These are phyloP conservation scores for Macrosoma leucophasiata DNA, from an alignment of 2,888 invertebrate species.

Conservation along the genomic window DNA sequence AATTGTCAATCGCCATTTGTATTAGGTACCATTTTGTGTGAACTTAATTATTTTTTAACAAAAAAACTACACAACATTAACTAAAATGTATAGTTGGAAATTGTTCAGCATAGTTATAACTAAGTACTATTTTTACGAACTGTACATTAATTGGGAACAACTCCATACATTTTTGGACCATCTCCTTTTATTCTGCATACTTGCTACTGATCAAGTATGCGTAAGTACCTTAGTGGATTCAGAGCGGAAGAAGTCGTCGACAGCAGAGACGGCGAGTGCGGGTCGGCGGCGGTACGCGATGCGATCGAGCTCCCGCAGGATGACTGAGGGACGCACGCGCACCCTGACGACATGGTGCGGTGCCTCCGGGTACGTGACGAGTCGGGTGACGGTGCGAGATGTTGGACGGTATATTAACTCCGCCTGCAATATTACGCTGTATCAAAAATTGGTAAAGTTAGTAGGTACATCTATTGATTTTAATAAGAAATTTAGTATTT, in stretches of 20 bases:
- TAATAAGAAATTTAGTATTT: too few species aligned
- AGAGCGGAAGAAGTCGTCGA: constrained; percentile 87
- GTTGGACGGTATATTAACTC: constrained; percentile 67
- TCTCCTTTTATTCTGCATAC: too few species aligned
- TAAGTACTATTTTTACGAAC: too few species aligned
- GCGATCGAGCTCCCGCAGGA: constrained; percentile 81
- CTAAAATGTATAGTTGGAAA: too few species aligned
- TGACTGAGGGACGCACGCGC: constrained; percentile 79
- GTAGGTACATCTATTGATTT: neutral
- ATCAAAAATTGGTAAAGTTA: neutral
- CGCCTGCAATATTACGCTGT: constrained; percentile 42
- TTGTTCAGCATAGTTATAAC: too few species aligned
- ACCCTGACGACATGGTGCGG: constrained; percentile 73
- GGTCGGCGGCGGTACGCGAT: constrained; percentile 80
- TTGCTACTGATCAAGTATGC: too few species aligned
- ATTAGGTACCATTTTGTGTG: too few species aligned
- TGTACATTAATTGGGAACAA: too few species aligned
- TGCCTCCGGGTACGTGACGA: constrained; percentile 76
- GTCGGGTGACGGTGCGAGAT: constrained; percentile 71
- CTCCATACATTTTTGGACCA: too few species aligned
- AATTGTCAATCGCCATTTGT: too few species aligned
- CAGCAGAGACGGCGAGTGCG: constrained; percentile 76
- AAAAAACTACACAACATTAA: too few species aligned
- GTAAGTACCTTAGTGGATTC: constrained; percentile 80
- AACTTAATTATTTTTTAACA: too few species aligned